A percentile compares a stretch with the other conserved stretches of the same genome.
phyloP scores from a whole-genome alignment of 2,113 vertebrate genomes.

The Lepidiolamprologus cunningtoni region DNA sequence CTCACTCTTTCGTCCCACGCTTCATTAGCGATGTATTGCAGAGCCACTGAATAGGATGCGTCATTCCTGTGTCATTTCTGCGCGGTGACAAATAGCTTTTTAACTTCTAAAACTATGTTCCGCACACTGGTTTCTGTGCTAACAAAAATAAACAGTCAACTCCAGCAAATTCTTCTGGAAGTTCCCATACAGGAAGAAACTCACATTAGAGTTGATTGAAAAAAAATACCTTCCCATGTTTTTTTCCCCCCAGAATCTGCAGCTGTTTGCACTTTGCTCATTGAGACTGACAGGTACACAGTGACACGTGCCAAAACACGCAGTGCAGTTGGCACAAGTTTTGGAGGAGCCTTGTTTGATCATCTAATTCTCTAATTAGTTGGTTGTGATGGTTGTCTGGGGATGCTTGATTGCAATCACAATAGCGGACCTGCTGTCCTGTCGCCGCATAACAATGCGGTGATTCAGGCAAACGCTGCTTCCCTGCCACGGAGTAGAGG shows the following conservation, averaged over 20 bases:
- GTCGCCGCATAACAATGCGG: neutral
- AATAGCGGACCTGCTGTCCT: neutral
- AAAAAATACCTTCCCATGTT: neutral
- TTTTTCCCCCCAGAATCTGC: neutral
- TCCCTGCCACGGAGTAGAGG: neutral
- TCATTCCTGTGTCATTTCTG: neutral
- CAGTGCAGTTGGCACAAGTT: neutral
- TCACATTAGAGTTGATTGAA: neutral
- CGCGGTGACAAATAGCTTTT: neutral
- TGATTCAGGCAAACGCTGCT: neutral
- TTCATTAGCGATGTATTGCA: neutral
- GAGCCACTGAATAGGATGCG: neutral
- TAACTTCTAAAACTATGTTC: neutral
- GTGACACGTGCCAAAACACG: conserved; percentile 26
- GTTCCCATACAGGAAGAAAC: neutral
- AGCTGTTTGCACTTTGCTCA: conserved; percentile 20
- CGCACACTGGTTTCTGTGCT: neutral
- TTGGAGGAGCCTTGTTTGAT: conserved; percentile 28
- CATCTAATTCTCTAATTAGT: conserved; percentile 41
- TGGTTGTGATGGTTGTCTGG: conserved; percentile 25
- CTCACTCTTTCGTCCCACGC: neutral
- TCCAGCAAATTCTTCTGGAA: neutral
- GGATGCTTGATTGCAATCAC: conserved; percentile 35
- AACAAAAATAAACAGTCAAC: neutral
- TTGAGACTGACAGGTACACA: conserved; percentile 20